Base-by-base conservation (phyloP, 1,140 invertebrate genomes). In the Drosophila lini region DNA sequence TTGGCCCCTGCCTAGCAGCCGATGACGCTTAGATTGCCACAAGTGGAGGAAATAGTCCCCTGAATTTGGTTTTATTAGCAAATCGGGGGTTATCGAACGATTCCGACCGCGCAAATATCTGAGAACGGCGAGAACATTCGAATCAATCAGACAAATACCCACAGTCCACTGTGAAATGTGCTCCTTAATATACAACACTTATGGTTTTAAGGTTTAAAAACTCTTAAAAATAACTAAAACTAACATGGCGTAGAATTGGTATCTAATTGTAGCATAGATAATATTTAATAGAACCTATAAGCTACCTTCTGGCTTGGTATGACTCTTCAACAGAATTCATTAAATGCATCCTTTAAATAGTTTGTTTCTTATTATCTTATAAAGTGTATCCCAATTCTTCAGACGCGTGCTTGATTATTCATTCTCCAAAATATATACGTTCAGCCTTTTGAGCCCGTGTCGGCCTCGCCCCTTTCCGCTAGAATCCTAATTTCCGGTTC, bases 401-500 rank as follows among this genome's bases (percentile, higher is more conserved):
- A 47, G 13, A 47, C 22, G 11, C 7, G 13, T 19, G 13, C 28
- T 10, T n/a, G 15, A 31, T n/a, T n/a, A 32, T 32, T 10, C 10
- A 16, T 9, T 48, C 45, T 5, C 13, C 6, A 0, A 45, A 25
- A 13, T 22, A 22, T 47, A 28, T 47, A 28, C 7, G 5, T 47
- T 47, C 1, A 25, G 13, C 13, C 25, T 25, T 8, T 28, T 10
- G n/a, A 48, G 1, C 2, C 45, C 57, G 44, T 65, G 56, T 60
- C 28, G 40, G 13, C 42, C 28, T 55, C 19, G 25, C 57, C 69
- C 50, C 78, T 55, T 76, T 79, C 76, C 67, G 62, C 32, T 68
- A 45, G 38, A 69, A 28, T 74, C 69, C 59, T 76, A 55, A 83
- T 83, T 80, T 80, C 71, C 76, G 41, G 57, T 56, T n/a, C 3